These are phyloP conservation scores for Abrostola tripartita DNA, from an alignment of 2,888 invertebrate species.

Conservation along the genomic window DNA sequence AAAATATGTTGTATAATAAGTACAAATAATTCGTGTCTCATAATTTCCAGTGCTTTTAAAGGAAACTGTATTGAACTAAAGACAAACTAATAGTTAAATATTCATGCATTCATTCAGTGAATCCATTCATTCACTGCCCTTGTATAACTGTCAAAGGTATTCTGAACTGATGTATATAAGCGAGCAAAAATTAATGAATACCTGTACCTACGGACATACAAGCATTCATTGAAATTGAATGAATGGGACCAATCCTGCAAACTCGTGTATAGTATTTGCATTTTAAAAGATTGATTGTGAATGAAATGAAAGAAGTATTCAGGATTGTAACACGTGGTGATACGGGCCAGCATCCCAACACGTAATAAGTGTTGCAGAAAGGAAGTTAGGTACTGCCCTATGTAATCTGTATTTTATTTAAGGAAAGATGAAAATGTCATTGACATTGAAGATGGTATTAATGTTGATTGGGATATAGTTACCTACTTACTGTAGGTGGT, in stretches of 20 bases:
- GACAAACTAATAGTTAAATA: no score
- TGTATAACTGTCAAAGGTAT: no score
- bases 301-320: background rate
- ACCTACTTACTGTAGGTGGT: no score
- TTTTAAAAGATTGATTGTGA: background rate
- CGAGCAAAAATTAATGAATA: conserved; percentile 1
- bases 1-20: background rate
- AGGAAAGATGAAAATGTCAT: no score
- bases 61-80: no score
- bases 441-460: no score
- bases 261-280: background rate
- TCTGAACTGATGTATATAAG: background rate
- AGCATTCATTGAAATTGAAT: conserved; percentile 1
- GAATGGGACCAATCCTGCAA: background rate
- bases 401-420: no score
- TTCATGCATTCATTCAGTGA: no score
- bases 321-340: background rate
- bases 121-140: no score
- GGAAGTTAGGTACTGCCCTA: no score
- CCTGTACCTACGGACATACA: background rate
- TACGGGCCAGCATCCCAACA: background rate
- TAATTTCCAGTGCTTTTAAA: background rate
- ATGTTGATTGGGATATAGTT: no score
- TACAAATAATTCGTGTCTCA: background rate
- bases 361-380: background rate